These are phyloP conservation scores for Myiotriccus ornatus DNA, from an alignment of 2,797 vertebrate genomes.

Conservation along the genomic window DNA sequence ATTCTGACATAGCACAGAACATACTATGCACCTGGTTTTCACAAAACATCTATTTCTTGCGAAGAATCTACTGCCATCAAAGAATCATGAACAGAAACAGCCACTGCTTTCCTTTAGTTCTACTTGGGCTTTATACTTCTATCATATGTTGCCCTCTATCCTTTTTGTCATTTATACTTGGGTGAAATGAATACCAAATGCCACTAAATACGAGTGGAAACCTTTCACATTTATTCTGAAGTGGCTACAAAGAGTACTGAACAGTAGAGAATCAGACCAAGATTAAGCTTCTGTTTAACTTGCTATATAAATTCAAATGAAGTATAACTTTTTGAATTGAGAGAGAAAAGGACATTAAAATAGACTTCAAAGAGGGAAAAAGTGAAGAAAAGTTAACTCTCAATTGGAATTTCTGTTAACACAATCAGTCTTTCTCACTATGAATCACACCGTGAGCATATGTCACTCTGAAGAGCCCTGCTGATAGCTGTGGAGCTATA, in stretches of 20 bases:
- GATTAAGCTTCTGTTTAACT: conserved; percentile 31
- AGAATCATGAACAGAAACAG: not conserved
- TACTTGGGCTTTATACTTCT: not conserved
- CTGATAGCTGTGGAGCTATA: not conserved
- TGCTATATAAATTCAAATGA: conserved; percentile 49
- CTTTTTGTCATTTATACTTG: not conserved
- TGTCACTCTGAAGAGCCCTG: not conserved
- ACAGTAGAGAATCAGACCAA: not conserved
- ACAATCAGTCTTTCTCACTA: not conserved
- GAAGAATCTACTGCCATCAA: not conserved
- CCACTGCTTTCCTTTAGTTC: not conserved
- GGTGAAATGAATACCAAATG: conserved; percentile 32
- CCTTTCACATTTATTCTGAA: conserved; percentile 42
- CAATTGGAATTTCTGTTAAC: not conserved
- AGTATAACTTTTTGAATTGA: conserved; percentile 3
- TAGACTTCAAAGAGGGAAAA: not conserved
- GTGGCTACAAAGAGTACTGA: conserved; percentile 8
- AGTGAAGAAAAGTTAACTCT: conserved; percentile 14
- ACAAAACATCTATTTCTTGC: not conserved
- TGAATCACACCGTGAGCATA: not conserved
- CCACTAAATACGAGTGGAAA: not conserved
- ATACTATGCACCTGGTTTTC: not conserved
- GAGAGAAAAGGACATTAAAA: not conserved
- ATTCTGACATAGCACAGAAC: not conserved
- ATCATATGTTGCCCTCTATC: not conserved